Percentiles rank a stretch among this genome's conserved stretches.
phyloP scores from a whole-genome alignment of 1,140 invertebrate species.

The Cephus cinctus region DNA sequence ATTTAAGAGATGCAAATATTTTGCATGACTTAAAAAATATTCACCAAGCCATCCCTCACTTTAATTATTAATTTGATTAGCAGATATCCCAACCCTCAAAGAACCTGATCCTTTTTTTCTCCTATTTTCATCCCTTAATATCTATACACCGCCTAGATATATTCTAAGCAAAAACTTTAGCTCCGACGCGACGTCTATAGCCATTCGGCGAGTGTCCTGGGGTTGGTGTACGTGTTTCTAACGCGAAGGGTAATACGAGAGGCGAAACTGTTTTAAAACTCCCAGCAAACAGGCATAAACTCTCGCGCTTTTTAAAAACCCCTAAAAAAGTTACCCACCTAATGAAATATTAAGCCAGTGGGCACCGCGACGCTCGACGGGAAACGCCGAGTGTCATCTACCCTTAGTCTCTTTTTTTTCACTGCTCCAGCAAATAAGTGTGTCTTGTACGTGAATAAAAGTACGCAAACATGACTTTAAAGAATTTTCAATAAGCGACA shows the following conservation, averaged over 20 bases:
- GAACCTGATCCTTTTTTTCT: no score
- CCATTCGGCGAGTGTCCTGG: neutral
- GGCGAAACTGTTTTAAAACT: slow-evolving; percentile 44
- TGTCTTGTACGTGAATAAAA: no score
- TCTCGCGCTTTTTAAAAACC: slow-evolving; percentile 39
- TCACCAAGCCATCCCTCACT: no score
- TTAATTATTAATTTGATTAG: no score
- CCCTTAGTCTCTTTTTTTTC: no score
- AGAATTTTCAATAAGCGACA: no score
- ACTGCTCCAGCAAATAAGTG: no score
- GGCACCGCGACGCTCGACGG: slow-evolving; percentile 19
- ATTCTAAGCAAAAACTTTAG: neutral
- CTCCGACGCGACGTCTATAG: neutral
- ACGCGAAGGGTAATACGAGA: neutral
- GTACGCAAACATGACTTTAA: no score
- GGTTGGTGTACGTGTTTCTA: slow-evolving; percentile 9
- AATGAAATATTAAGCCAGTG: slow-evolving; percentile 34
- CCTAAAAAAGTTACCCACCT: slow-evolving; percentile 36
- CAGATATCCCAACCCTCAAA: no score
- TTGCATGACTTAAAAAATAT: neutral
- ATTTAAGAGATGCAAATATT: no score
- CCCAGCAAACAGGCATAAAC: slow-evolving; percentile 35
- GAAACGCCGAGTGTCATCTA: slow-evolving; percentile 14
- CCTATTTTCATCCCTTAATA: no score
- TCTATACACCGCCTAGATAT: no score